phyloP scores from a whole-genome alignment of 2,113 vertebrate genomes.

The Aplodontia rufa region DNA sequence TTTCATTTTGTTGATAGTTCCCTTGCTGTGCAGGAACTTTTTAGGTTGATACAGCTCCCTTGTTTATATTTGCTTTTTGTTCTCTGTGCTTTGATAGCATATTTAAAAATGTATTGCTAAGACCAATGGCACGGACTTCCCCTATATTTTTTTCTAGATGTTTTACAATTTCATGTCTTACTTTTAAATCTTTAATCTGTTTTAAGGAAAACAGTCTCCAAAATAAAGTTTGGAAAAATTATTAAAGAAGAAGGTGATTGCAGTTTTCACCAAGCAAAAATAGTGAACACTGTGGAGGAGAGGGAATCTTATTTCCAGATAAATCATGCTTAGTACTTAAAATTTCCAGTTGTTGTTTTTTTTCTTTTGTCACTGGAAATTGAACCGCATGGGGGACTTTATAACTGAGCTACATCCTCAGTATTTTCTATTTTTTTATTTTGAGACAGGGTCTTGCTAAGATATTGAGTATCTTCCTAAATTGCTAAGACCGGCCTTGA shows the following conservation, averaged over 20 bases:
- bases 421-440: too few species aligned
- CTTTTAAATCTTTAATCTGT: background rate
- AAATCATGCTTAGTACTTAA: background rate
- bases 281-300: background rate
- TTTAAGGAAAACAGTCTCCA: background rate
- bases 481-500: too few species aligned
- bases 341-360: background rate
- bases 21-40: too few species aligned
- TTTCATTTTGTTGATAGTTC: background rate
- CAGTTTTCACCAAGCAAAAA: background rate
- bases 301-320: background rate
- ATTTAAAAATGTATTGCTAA: background rate
- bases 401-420: too few species aligned
- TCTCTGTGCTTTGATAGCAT: background rate
- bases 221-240: background rate
- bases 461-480: too few species aligned
- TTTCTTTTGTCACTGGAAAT: too few species aligned
- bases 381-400: too few species aligned
- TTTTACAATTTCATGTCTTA: background rate
- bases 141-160: background rate
- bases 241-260: background rate
- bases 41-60: background rate
- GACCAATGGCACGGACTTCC: background rate
- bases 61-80: background rate
- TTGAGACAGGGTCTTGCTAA: too few species aligned